These are phyloP conservation scores for Mormyrus proboscirostris DNA, from an alignment of 2,797 vertebrate genomes.

Conservation along the genomic window DNA sequence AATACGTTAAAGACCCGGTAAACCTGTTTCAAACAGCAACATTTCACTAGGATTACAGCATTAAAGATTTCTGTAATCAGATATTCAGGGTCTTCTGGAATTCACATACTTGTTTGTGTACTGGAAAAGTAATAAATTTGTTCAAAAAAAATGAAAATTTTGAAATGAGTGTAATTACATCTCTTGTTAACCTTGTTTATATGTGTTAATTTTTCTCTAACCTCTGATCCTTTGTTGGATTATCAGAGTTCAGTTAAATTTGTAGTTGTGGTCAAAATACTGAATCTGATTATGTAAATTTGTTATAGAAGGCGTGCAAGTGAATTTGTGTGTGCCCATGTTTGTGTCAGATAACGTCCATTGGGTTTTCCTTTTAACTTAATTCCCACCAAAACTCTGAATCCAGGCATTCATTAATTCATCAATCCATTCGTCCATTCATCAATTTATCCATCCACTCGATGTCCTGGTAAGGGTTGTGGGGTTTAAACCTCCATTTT, in stretches of 20 bases:
- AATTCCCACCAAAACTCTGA: background rate
- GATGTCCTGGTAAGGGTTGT: background rate
- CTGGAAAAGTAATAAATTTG: background rate
- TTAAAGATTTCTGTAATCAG: background rate
- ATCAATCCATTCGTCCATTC: background rate
- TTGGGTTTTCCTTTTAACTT: background rate
- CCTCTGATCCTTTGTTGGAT: background rate
- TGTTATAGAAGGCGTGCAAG: background rate
- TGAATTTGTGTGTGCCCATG: background rate
- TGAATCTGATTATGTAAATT: background rate
- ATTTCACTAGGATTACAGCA: background rate
- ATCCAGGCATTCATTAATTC: background rate
- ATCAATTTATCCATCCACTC: background rate
- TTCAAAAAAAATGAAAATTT: background rate
- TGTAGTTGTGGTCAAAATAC: background rate
- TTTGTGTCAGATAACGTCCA: background rate
- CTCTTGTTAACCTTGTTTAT: background rate
- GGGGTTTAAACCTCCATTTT: background rate
- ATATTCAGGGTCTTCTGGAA: background rate
- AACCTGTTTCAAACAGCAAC: background rate
- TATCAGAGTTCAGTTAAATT: background rate
- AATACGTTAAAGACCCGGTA: background rate
- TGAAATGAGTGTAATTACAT: background rate
- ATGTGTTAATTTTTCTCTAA: background rate
- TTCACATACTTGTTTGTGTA: background rate